Evolutionary conservation across 1,140 invertebrate genomes (phyloP).

Genomic region (Mizuhopecten yessoensis): DNA sequence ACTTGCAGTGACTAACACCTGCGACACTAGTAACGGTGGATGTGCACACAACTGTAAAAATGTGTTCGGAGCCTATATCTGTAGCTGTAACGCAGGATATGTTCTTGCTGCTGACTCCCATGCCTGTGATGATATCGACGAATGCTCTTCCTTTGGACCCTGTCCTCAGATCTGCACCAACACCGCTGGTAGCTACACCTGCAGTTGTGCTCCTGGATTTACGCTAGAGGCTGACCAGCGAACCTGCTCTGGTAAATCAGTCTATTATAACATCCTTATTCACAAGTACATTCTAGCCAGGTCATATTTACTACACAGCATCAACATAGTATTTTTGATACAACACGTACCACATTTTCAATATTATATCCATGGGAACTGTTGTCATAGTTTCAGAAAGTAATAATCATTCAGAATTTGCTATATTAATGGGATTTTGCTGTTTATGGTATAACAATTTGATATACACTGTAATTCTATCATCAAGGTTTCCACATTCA

Average conservation of each 20-base stretch:
- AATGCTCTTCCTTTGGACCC: not conserved
- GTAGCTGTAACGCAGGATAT: not conserved
- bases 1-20: not conserved
- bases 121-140: not conserved
- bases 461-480: too few relatives aligned
- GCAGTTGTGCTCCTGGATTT: slow-evolving; percentile 45
- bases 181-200: not conserved
- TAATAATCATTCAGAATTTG: too few relatives aligned
- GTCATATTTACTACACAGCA: too few relatives aligned
- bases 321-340: too few relatives aligned
- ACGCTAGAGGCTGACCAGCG: not conserved
- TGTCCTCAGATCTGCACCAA: not conserved
- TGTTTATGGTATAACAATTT: too few relatives aligned
- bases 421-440: too few relatives aligned
- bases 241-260: slow-evolving; percentile 47
- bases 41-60: slow-evolving; percentile 1
- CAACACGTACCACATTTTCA: too few relatives aligned
- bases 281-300: too few relatives aligned
- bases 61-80: not conserved
- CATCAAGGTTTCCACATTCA: too few relatives aligned
- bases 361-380: too few relatives aligned
- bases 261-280: too few relatives aligned
- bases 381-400: too few relatives aligned
- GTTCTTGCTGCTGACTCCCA: not conserved
- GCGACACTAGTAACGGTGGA: not conserved